Evolutionary conservation across 2,113 vertebrate genomes (phyloP).

Genomic region (Pterocles gutturalis): DNA sequence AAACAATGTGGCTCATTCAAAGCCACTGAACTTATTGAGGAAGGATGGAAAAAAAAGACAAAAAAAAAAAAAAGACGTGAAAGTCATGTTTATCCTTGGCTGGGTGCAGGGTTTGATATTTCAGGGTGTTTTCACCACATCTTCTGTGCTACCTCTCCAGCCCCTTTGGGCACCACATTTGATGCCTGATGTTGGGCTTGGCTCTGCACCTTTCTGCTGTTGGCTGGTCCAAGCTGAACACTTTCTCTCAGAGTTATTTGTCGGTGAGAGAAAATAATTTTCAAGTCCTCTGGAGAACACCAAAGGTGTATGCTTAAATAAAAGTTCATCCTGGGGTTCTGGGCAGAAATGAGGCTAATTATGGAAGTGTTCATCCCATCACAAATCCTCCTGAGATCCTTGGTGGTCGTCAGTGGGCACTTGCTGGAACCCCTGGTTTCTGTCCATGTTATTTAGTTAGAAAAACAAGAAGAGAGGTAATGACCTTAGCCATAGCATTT

Average conservation of each 20-base stretch:
- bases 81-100: background rate
- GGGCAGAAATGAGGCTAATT: background rate
- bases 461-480: background rate
- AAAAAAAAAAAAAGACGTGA: background rate
- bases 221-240: background rate
- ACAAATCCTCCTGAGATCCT: background rate
- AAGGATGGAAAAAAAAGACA: background rate
- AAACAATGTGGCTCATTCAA: background rate
- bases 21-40: background rate
- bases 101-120: conserved; percentile 1
- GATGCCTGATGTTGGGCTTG: conserved; percentile 18
- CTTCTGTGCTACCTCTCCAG: conserved; percentile 23
- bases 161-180: background rate
- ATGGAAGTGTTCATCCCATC: background rate
- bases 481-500: background rate
- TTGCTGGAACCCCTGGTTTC: background rate
- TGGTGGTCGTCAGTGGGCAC: background rate
- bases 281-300: conserved; percentile 5
- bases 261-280: conserved; percentile 27
- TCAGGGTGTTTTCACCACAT: background rate
- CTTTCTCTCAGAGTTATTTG: background rate
- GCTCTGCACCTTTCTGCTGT: background rate
- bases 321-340: background rate
- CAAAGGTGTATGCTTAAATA: background rate
- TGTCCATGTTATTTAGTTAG: background rate